Conservation (phyloP, 2,797 vertebrate genomes). For the Eupleurogrammus muticus region DNA sequence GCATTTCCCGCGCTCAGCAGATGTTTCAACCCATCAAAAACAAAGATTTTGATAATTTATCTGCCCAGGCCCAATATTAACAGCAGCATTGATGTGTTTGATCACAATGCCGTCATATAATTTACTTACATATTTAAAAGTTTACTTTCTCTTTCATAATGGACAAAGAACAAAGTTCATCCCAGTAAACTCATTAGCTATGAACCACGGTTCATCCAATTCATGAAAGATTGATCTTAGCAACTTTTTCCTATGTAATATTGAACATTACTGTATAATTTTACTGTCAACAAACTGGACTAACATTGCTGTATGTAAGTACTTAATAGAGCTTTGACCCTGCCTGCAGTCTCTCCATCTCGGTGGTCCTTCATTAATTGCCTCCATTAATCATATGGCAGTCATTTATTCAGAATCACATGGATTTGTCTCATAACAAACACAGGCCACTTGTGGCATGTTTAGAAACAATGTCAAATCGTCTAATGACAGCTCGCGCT, state of each 20-base stretch:
- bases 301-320: constrained; percentile 8
- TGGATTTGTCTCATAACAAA: constrained; percentile 61
- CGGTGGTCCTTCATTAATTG: constrained; percentile 70
- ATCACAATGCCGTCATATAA: too few relatives aligned
- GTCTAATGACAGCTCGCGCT: constrained; percentile 65
- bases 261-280: constrained; percentile 27
- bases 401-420: constrained; percentile 66
- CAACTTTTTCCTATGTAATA: constrained; percentile 14
- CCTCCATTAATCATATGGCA: constrained; percentile 74
- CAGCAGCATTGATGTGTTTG: too few relatives aligned
- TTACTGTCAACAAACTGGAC: constrained; percentile 47
- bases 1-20: too few relatives aligned
- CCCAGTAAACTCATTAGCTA: constrained; percentile 5
- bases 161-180: not conserved
- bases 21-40: too few relatives aligned
- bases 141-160: not conserved
- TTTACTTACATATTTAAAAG: too few relatives aligned
- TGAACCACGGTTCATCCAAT: constrained; percentile 19
- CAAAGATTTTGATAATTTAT: too few relatives aligned
- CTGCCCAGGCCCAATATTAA: too few relatives aligned
- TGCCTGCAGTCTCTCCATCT: constrained; percentile 42
- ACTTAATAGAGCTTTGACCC: constrained; percentile 5
- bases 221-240: not conserved
- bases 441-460: constrained; percentile 56
- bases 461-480: constrained; percentile 75